Evolutionary conservation across 1,140 invertebrate species (phyloP).

Genomic region (Coelopa frigida): DNA sequence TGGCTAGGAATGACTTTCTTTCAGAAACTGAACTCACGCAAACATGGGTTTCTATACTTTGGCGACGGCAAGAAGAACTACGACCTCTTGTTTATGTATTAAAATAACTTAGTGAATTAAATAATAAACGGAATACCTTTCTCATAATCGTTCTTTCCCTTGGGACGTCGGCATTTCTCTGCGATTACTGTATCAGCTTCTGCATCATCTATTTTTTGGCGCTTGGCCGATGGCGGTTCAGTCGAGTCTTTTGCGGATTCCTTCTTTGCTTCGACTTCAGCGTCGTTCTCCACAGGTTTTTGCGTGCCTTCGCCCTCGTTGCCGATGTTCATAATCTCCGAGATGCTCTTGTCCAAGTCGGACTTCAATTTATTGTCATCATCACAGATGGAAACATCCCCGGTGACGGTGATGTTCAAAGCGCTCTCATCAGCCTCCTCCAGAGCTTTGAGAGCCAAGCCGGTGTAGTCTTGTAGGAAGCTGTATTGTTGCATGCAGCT

Average conservation of each 20-base stretch:
- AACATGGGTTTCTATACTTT: conserved; percentile 63
- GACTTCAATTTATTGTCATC: conserved; percentile 16
- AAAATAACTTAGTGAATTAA: conserved; percentile 8
- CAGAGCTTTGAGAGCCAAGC: conserved; percentile 28
- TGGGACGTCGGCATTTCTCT: conserved; percentile 15
- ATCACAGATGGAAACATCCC: conserved; percentile 9
- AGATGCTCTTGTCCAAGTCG: conserved; percentile 20
- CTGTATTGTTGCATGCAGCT: conserved; percentile 64
- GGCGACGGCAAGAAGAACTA: conserved; percentile 66
- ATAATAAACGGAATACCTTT: conserved; percentile 21
- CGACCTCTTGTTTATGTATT: conserved; percentile 65
- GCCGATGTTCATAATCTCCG: conserved; percentile 16
- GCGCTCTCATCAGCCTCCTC: conserved; percentile 2
- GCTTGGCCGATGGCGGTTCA: conserved; percentile 19
- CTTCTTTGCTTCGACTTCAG: background rate
- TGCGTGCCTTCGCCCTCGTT: background rate
- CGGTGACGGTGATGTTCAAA: conserved; percentile 8
- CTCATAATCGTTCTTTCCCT: conserved; percentile 9
- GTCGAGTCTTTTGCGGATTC: background rate
- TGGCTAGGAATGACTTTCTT: conserved; percentile 71
- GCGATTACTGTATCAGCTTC: background rate
- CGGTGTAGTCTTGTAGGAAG: conserved; percentile 68
- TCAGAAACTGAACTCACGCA: conserved; percentile 57
- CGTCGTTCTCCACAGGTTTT: background rate
- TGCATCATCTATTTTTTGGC: conserved; percentile 3